A percentile compares a stretch with the other conserved stretches of the same genome.
phyloP scores from a whole-genome alignment of 2,888 invertebrate species.

The Elegia similella region DNA sequence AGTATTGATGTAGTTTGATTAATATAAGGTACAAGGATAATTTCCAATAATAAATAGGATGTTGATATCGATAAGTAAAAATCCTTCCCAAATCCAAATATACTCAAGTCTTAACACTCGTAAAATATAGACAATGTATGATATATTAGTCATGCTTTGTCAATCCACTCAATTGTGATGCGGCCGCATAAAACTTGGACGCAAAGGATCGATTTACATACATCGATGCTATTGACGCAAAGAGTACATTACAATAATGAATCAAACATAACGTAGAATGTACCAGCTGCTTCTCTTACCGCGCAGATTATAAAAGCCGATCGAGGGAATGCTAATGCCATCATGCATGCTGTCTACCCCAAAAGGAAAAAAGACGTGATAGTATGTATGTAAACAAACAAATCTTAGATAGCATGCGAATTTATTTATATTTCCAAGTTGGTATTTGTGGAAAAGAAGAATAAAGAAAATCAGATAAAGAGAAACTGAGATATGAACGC shows the following conservation, averaged over 20 bases:
- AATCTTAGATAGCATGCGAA: background rate
- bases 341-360: too few relatives aligned
- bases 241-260: background rate
- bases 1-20: too few relatives aligned
- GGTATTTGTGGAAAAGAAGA: background rate
- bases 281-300: too few relatives aligned
- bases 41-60: too few relatives aligned
- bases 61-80: background rate
- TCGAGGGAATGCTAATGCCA: too few relatives aligned
- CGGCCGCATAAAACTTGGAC: slow-evolving; percentile 25
- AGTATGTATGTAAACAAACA: too few relatives aligned
- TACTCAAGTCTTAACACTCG: background rate
- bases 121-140: slow-evolving; percentile 8
- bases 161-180: slow-evolving; percentile 22
- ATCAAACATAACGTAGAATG: too few relatives aligned
- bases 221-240: slow-evolving; percentile 1
- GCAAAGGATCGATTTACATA: slow-evolving; percentile 21
- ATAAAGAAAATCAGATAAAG: background rate
- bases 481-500: background rate
- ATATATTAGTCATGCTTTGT: slow-evolving; percentile 24
- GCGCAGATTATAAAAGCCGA: too few relatives aligned
- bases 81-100: background rate
- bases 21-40: too few relatives aligned
- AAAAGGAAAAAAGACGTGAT: too few relatives aligned
- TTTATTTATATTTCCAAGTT: background rate